Percentiles rank a stretch among this genome's conserved stretches.
phyloP scores from a whole-genome alignment of 2,113 vertebrate genomes.

The Rostratula benghalensis region DNA sequence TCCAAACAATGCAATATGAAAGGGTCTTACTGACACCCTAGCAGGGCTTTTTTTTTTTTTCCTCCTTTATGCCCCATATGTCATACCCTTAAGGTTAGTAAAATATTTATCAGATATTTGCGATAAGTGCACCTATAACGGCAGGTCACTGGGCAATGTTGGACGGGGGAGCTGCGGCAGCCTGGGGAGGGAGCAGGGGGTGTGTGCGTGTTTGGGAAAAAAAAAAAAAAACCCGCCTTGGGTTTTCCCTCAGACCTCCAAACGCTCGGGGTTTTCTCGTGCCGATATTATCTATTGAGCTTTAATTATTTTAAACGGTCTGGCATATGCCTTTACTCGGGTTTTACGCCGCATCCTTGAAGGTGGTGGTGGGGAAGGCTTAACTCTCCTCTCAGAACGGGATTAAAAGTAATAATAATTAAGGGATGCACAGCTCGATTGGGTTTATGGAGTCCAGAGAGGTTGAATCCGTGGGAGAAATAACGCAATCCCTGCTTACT shows the following conservation, averaged over 20 bases:
- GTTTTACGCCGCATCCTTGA: neutral
- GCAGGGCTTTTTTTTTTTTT: constrained; percentile 8
- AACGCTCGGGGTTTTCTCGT: neutral
- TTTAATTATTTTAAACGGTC: neutral
- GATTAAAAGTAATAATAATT: constrained; percentile 41
- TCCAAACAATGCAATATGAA: constrained; percentile 67
- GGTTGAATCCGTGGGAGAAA: constrained; percentile 11
- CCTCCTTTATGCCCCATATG: constrained; percentile 46
- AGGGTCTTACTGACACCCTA: constrained; percentile 47
- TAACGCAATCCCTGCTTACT: constrained; percentile 1
- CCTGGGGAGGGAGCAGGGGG: neutral
- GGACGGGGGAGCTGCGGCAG: neutral
- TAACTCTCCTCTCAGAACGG: neutral
- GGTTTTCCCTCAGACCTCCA: neutral
- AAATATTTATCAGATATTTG: constrained; percentile 70
- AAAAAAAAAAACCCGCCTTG: rapidly evolving
- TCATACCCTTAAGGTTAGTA: constrained; percentile 61
- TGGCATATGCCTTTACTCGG: neutral
- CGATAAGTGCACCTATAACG: neutral
- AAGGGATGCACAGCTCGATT: neutral
- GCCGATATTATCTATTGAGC: neutral
- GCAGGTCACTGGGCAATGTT: constrained; percentile 8
- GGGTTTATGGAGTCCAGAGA: neutral
- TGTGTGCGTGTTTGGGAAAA: neutral
- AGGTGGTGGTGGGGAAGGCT: neutral